Percentiles rank a stretch among this genome's conserved stretches.
Evolutionary conservation across 1,140 invertebrate genomes (phyloP).

Genomic region (Tetramorium alpestre): DNA sequence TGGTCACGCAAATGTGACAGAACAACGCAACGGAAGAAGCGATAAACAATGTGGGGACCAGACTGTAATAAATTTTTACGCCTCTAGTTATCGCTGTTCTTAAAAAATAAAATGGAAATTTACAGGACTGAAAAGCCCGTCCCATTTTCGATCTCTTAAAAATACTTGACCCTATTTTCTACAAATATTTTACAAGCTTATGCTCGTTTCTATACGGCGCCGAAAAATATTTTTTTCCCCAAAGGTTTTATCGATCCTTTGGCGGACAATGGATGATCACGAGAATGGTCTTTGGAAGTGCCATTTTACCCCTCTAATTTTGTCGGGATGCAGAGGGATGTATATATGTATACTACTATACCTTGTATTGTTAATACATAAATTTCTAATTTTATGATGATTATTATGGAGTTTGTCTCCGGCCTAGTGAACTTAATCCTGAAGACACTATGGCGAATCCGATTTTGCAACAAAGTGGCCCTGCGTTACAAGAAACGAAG

Average conservation of each 20-base stretch:
- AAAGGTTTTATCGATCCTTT: neutral
- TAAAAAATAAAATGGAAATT: neutral
- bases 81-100: neutral
- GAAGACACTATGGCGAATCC: neutral
- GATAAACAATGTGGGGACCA: neutral
- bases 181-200: neutral
- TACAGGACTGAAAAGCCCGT: neutral
- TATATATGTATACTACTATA: too few species aligned
- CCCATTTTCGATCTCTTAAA: neutral
- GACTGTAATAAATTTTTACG: neutral
- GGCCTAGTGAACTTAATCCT: neutral
- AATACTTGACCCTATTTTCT: neutral
- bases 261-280: conserved; percentile 3
- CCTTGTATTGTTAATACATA: neutral
- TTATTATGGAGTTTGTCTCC: neutral
- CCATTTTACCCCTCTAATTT: neutral
- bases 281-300: neutral
- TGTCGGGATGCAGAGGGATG: neutral
- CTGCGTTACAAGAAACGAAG: conserved; percentile 23
- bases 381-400: conserved; percentile 47
- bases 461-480: conserved; percentile 20
- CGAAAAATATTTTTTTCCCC: neutral
- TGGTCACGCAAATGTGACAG: conserved; percentile 4
- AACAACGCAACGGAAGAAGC: neutral
- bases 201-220: neutral